A percentile compares a stretch with the other conserved stretches of the same genome.
phyloP scores from a whole-genome alignment of 2,113 vertebrate species.

The Sinosuthora webbiana region DNA sequence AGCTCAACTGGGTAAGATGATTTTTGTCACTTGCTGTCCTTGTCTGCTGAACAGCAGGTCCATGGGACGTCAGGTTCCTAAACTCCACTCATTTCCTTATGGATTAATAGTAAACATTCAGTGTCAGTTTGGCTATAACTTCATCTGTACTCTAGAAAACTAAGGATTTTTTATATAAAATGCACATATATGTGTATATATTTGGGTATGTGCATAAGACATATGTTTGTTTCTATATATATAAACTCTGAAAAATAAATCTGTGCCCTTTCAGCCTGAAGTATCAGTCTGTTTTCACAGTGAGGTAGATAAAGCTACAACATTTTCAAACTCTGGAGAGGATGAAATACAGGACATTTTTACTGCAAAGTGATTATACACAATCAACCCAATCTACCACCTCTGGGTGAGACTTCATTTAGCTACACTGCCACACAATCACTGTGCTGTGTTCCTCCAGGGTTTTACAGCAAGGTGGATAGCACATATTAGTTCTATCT shows the following conservation, averaged over 20 bases:
- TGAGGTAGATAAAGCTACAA: neutral
- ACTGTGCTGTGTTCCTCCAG: neutral
- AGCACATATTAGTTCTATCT: neutral
- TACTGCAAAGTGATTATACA: neutral
- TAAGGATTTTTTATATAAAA: neutral
- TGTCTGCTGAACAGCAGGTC: neutral
- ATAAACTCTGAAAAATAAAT: neutral
- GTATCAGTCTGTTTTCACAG: neutral
- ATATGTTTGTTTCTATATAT: neutral
- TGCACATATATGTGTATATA: no score
- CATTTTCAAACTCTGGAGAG: neutral
- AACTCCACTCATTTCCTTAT: neutral
- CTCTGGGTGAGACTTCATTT: neutral
- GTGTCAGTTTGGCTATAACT: neutral
- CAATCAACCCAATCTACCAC: neutral
- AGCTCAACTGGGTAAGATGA: neutral
- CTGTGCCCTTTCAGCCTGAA: neutral
- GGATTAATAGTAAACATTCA: neutral
- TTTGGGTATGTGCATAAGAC: neutral
- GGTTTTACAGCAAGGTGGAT: neutral
- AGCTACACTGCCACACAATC: neutral
- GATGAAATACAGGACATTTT: conserved; percentile 5
- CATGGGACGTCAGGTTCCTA: neutral
- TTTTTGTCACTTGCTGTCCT: neutral
- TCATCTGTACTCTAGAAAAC: neutral